Percentiles rank a stretch among this genome's conserved stretches.
These are phyloP conservation scores for Phocoena sinus DNA, from an alignment of 2,113 vertebrate genomes.

Conservation along the genomic window DNA sequence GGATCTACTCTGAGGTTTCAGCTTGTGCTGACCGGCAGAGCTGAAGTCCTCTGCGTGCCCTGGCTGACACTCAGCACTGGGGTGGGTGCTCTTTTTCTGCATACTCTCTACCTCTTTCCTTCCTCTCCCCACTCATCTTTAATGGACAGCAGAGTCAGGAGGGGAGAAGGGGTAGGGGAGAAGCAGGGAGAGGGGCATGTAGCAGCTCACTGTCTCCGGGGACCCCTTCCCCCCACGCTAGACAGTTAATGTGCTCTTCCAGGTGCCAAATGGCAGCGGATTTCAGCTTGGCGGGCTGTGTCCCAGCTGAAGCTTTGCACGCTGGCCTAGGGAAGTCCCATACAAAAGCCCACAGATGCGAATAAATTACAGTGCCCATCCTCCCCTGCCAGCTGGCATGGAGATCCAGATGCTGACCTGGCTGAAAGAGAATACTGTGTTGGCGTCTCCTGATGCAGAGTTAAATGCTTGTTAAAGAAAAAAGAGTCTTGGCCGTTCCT, in stretches of 20 bases:
- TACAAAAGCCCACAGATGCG: constrained; percentile 51
- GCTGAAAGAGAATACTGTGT: constrained; percentile 75
- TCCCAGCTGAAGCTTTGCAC: background rate
- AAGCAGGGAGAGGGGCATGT: background rate
- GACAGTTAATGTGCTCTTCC: background rate
- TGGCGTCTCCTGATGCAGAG: constrained; percentile 73
- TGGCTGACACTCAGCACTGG: background rate
- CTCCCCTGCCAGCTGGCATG: constrained; percentile 70
- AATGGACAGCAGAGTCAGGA: background rate
- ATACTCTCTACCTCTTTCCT: background rate
- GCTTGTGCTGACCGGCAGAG: background rate
- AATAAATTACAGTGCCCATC: constrained; percentile 55
- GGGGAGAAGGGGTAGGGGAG: background rate
- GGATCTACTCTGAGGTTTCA: background rate
- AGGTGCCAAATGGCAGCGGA: background rate
- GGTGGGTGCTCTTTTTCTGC: background rate
- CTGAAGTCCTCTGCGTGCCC: background rate
- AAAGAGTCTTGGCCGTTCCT: constrained; percentile 75
- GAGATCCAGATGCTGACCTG: constrained; percentile 72
- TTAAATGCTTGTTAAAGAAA: constrained; percentile 78
- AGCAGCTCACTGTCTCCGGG: background rate
- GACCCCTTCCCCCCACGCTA: background rate
- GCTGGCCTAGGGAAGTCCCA: constrained; percentile 50
- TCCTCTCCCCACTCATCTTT: background rate
- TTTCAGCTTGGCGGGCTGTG: background rate